phyloP scores from a whole-genome alignment of 2,797 vertebrate genomes.

The Sitta carolinensis region DNA sequence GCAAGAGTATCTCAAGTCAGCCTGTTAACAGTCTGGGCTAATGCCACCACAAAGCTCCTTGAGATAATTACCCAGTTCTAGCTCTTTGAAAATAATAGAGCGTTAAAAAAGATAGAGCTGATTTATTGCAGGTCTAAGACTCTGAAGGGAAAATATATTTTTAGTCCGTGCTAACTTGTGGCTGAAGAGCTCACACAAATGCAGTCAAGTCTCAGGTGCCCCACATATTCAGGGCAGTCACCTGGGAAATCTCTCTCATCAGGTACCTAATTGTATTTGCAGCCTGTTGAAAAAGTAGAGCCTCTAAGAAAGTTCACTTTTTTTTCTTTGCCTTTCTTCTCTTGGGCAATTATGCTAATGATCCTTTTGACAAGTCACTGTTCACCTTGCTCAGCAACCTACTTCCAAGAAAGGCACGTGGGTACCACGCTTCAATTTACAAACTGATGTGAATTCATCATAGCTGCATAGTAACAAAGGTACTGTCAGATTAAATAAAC shows the following conservation, averaged over 20 bases:
- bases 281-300: conserved; percentile 8
- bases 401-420: not conserved
- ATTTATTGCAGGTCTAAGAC: conserved; percentile 64
- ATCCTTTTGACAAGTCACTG: conserved; percentile 39
- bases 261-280: conserved; percentile 65
- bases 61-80: conserved; percentile 44
- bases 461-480: not conserved
- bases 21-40: conserved; percentile 38
- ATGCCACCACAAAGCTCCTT: conserved; percentile 44
- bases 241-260: conserved; percentile 71
- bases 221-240: conserved; percentile 68
- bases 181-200: conserved; percentile 70
- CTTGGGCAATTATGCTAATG: conserved; percentile 57
- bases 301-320: not conserved
- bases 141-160: conserved; percentile 76
- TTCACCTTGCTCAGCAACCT: conserved; percentile 27
- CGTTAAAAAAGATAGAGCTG: conserved; percentile 24
- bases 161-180: conserved; percentile 67
- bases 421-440: not conserved
- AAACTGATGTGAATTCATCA: not conserved
- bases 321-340: conserved; percentile 20
- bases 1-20: conserved; percentile 54
- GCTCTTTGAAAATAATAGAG: conserved; percentile 54
- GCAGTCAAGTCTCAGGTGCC: conserved; percentile 57
- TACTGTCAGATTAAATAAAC: not conserved